phyloP scores from a whole-genome alignment of 2,113 vertebrate species.

The Gorilla gorilla region DNA sequence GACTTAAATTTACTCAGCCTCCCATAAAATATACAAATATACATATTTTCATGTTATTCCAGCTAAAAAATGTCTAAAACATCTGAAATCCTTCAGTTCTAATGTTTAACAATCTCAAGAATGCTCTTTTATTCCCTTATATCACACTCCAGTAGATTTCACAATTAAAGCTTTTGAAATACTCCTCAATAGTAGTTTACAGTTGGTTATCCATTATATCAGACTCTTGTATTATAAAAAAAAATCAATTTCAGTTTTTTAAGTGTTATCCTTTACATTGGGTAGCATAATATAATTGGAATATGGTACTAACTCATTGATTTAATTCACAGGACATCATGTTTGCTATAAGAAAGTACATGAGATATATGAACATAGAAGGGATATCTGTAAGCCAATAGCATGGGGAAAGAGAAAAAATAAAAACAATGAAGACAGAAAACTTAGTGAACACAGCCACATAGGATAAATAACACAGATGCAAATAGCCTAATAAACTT shows the following conservation, averaged over 20 bases:
- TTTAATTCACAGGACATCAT: not conserved
- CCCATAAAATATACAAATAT: not conserved
- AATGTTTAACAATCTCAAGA: not conserved
- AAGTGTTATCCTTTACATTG: not conserved
- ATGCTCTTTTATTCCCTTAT: not conserved
- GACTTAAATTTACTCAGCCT: not conserved
- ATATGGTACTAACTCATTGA: not conserved
- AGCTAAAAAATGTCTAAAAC: slow-evolving; percentile 6
- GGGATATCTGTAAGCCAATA: not conserved
- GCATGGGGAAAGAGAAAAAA: not conserved
- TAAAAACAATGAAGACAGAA: not conserved
- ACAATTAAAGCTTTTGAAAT: slow-evolving; percentile 18
- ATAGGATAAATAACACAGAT: not conserved
- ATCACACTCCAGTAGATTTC: not conserved
- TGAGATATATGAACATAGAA: not conserved
- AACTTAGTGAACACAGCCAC: not conserved
- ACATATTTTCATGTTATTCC: not conserved
- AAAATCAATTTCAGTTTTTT: slow-evolving; percentile 31
- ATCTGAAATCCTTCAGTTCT: slow-evolving; percentile 2
- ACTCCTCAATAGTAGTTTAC: not conserved
- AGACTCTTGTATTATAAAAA: not conserved
- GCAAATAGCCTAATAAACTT: not conserved
- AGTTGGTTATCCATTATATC: not conserved
- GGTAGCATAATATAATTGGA: not conserved
- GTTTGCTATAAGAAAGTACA: not conserved